Base-by-base conservation (phyloP, 2,888 invertebrate species). In the Aquatica leii region DNA sequence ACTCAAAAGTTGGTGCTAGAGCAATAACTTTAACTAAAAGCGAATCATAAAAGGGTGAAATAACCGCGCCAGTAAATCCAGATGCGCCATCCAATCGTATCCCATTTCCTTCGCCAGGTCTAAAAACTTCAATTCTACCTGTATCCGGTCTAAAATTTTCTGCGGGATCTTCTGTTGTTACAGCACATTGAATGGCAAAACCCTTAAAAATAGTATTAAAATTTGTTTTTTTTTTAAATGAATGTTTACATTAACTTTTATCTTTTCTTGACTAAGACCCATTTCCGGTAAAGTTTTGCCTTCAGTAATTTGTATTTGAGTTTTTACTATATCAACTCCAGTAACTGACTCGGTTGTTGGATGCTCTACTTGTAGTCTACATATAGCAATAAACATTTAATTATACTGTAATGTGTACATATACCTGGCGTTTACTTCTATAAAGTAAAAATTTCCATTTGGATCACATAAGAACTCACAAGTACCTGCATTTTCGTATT, bases 321-420 rank as follows among this genome's bases (percentile, higher is more conserved):
- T 94, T 81, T 98, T 98, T 0, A 99, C 99, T 73, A 99, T 84
- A 84, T 99, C 99, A 56, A 99, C 94, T 40, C 98, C 98, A 0
- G 99, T 99, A 50, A 99, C 94, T 83, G 98, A 97, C 84, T 99
- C 99, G 0, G 98, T 98, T n/a, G 99, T 95, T 0, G 99, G 99
- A 80, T 99, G 99, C 82, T 99, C 99, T 31, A 99, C 99, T 86
- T 98, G 98, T 59, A 98, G 86, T 70, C 93, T 89, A 8, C 9
- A 43, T 46, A 24, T 11, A 15, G 8, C 4, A 17, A 15, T 43
- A 46, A 21, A 5, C 9, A 15, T 41, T 50, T 15, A 51, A 41
- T 14, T 6, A 20, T 24, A 43, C 6, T 31, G 2, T 46, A 9
- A 18, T 9, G 8, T 14, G 2, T 3, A 9, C 6, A 21, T 9